These are phyloP conservation scores for Brachynemurus nebulosus DNA, from an alignment of 2,888 invertebrate genomes.

Conservation along the genomic window DNA sequence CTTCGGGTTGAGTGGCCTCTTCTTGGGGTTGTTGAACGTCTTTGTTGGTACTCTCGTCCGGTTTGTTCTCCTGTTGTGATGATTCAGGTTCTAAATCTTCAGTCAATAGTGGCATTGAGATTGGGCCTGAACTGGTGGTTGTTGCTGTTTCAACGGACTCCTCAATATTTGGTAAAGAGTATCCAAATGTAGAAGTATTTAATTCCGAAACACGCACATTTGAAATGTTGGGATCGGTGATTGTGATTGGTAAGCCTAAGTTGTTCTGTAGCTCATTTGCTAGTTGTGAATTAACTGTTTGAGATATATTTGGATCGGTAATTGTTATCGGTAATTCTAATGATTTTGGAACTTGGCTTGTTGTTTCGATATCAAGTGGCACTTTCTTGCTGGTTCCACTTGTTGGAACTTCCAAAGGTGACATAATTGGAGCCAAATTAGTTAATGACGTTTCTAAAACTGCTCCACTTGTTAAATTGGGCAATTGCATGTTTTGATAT, in stretches of 20 bases:
- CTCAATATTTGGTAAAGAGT: constrained; percentile 28
- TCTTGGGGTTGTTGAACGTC: constrained; percentile 5
- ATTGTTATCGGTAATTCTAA: constrained; percentile 63
- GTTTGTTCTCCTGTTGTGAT: constrained; percentile 18
- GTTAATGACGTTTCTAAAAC: constrained; percentile 64
- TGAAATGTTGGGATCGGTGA: constrained; percentile 53
- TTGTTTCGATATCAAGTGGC: constrained; percentile 25
- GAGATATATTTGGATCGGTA: constrained; percentile 59
- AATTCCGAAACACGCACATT: constrained; percentile 25
- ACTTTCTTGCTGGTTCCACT: constrained; percentile 32
- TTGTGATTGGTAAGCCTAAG: constrained; percentile 54
- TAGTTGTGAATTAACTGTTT: constrained; percentile 30
- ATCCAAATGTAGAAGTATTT: constrained; percentile 26
- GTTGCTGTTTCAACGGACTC: constrained; percentile 28
- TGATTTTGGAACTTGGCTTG: constrained; percentile 45
- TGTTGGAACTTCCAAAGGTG: constrained; percentile 58
- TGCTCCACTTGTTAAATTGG: constrained; percentile 38
- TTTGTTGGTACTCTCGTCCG: constrained; percentile 8
- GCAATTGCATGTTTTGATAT: constrained; percentile 38
- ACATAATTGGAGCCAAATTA: constrained; percentile 68
- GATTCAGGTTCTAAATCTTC: constrained; percentile 31
- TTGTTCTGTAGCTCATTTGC: constrained; percentile 25
- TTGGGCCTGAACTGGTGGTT: constrained; percentile 30
- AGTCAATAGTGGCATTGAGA: constrained; percentile 45
- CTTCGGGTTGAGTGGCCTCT: neutral